These are phyloP conservation scores for Diarsia brunnea DNA, from an alignment of 2,888 invertebrate genomes.

Conservation along the genomic window DNA sequence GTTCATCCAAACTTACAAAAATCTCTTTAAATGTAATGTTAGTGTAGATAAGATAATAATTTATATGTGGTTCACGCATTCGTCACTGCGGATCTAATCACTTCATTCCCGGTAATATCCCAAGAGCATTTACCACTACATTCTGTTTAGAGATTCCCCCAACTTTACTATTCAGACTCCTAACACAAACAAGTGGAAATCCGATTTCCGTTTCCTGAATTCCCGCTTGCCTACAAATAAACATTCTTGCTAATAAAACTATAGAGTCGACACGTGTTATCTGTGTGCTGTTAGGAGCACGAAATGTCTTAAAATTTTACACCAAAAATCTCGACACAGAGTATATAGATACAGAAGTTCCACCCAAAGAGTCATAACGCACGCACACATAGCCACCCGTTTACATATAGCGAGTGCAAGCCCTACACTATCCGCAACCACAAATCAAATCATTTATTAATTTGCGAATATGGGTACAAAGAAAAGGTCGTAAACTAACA, in stretches of 20 bases:
- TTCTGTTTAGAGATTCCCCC: slow-evolving; percentile 5
- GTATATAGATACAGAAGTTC: background rate
- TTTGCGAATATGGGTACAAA: no score
- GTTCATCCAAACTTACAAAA: no score
- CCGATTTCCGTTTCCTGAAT: slow-evolving; percentile 13
- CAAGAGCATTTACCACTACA: background rate
- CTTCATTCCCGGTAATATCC: background rate
- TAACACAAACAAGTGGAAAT: slow-evolving; percentile 8
- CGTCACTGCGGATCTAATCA: background rate
- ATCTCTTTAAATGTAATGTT: background rate
- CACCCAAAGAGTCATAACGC: background rate
- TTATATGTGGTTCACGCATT: background rate
- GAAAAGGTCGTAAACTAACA: no score
- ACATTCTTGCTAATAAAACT: slow-evolving; percentile 45
- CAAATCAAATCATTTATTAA: no score
- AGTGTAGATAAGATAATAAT: background rate
- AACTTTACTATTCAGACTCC: background rate
- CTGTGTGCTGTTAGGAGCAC: slow-evolving; percentile 21
- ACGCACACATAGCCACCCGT: background rate
- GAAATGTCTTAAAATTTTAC: slow-evolving; percentile 50
- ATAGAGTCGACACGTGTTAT: slow-evolving; percentile 40
- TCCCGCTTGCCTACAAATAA: slow-evolving; percentile 38
- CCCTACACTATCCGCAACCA: background rate
- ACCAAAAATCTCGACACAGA: background rate
- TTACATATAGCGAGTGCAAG: background rate